These are phyloP conservation scores for Adineta ricciae DNA, from an alignment of 2,888 invertebrate genomes.

Conservation along the genomic window DNA sequence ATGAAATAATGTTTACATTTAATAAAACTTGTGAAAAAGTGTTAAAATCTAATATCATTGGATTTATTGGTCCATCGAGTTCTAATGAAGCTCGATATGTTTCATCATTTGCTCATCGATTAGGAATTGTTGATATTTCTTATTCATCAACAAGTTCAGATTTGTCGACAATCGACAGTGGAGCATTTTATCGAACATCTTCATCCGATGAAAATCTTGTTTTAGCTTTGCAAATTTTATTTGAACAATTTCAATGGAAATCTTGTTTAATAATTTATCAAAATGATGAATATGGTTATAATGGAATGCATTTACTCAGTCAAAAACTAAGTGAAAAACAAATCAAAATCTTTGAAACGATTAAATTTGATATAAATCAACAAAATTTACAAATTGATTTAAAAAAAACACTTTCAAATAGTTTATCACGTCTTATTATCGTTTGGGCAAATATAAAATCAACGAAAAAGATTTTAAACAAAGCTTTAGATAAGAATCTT, in stretches of 20 bases:
- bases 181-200: neutral
- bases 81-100: neutral
- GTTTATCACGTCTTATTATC: neutral
- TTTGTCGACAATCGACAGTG: neutral
- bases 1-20: neutral
- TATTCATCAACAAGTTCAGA: neutral
- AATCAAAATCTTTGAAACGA: neutral
- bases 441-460: neutral
- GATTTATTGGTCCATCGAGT: neutral
- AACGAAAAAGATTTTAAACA: neutral
- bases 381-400: slow-evolving; percentile 8
- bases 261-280: neutral
- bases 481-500: neutral
- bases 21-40: neutral
- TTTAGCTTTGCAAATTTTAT: neutral
- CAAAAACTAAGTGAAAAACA: neutral
- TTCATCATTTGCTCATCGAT: neutral
- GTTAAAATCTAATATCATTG: neutral
- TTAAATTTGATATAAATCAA: neutral
- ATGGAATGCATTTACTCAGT: neutral
- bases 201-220: neutral
- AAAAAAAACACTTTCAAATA: neutral
- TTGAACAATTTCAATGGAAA: neutral
- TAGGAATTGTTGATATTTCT: neutral
- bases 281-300: slow-evolving; percentile 1